Evolutionary conservation across 2,888 invertebrate species (phyloP), one percentile per base, ranked within the genome.

Genomic region (Erpobdella octoculata): DNA sequence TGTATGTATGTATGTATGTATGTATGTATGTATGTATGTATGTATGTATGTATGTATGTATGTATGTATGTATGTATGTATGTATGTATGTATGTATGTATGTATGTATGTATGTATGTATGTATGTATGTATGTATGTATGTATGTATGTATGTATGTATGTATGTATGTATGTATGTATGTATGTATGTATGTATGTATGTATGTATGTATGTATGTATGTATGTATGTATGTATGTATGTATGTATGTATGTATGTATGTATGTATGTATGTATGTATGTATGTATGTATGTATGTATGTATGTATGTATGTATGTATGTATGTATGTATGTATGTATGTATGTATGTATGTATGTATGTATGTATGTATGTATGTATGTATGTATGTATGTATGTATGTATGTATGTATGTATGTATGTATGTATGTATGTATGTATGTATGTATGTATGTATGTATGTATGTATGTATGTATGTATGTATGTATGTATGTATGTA

Each of bases 41-140:
- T 41, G 46, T 41, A 41, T 41, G 46, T 41, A 41, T 41, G 46
- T 41, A 41, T 41, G 46, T 41, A 41, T 41, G 46, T 41, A 41
- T 41, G 46, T 41, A 15, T 41, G 46, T 41, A 41, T 41, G 12
- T 41, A 41, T 41, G 46, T 41, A 41, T 41, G 46, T 41, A 41
- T 41, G 46, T 41, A 41, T n/a, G 46, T 41, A 15, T 41, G 46
- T n/a, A 41, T 41, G 46, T 41, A 41, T 41, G 46, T 41, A 41
- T 41, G 46, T 41, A 41, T 41, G 46, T 41, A 41, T 41, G 46
- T 15, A 41, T 41, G 46, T 41, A 41, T 41, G 12, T n/a, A 15
- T 41, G 46, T 41, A 15, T 41, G 46, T 41, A 41, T 41, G 46
- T 41, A n/a, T 41, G 46, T 41, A 41, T 41, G 46, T 41, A 41